Evolutionary conservation across 2,888 invertebrate genomes (phyloP).

Genomic region (Eristalis intricaria): DNA sequence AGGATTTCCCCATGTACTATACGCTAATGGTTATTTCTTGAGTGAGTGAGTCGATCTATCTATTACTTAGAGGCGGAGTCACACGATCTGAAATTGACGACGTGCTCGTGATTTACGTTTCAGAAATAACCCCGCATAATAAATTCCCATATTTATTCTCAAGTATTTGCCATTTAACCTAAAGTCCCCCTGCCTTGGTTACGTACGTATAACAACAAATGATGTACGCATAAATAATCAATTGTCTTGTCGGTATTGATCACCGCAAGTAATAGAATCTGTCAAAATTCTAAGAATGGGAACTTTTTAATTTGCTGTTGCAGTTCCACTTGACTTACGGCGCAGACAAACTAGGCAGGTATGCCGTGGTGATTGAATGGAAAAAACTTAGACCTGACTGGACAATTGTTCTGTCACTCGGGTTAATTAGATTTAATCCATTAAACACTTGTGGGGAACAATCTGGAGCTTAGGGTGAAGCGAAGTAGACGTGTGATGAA

Average conservation of each 20-base stretch:
- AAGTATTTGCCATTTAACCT: neutral
- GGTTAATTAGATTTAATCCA: too few relatives aligned
- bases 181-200: neutral
- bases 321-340: neutral
- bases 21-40: neutral
- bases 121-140: neutral
- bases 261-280: neutral
- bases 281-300: neutral
- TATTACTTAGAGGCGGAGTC: neutral
- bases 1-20: neutral
- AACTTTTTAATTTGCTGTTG: neutral
- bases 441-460: too few relatives aligned
- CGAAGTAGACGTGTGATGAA: too few relatives aligned
- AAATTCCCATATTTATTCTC: neutral
- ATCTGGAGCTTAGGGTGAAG: too few relatives aligned
- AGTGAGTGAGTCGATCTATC: too few relatives aligned
- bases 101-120: neutral
- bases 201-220: neutral
- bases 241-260: neutral
- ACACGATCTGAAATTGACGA: neutral
- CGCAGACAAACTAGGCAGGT: neutral
- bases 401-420: too few relatives aligned
- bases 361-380: neutral
- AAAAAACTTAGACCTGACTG: too few relatives aligned
- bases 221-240: neutral